Base-by-base conservation (phyloP, 2,888 invertebrate species). In the Harmothoe impar region DNA sequence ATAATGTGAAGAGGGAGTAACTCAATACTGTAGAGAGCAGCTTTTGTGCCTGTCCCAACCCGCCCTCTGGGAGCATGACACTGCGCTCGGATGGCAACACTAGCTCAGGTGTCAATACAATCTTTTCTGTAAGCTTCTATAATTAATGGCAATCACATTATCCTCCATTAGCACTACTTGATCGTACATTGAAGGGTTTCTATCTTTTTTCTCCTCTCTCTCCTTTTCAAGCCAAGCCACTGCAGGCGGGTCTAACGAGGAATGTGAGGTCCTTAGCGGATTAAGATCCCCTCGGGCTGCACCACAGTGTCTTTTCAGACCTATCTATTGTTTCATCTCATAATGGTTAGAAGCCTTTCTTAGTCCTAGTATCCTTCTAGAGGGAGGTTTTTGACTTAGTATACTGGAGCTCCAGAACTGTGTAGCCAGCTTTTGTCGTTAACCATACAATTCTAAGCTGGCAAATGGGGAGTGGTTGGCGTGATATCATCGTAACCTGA, bases 121-220 rank as follows among this genome's bases (percentile, higher is more conserved):
- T 62, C 62, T 62, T n/a, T n/a, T n/a, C 62, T 20, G 23, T 62
- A 62, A 81, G 43, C 81, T 43, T 81, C 43, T 33, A 81, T 81
- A 81, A 81, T 81, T 81, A 81, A 81, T 33, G 43, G 35, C 81
- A 81, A 81, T 81, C 81, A n/a, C 81, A 81, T 81, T 81, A 81
- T 23, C 0, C 17, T 7, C 81, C 81, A 81, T 81, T 81, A 81
- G 81, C 81, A 81, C 35, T 81, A 20, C n/a, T 81, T 81, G 7
- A 81, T 81, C 35, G 81, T 81, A 81, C 81, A 31, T 33, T n/a
- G 29, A 3, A 29, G 62, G 62, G 62, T n/a, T 20, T 62, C 23
- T 62, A 62, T 62, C 23, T 62, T 62, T 62, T 62, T 62, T 20
- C 62, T 20, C 25, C 7, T 3, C 77, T 23, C 31, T 29, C n/a